Conservation (phyloP, 2,113 vertebrate genomes). For the Laticauda laticaudata region DNA sequence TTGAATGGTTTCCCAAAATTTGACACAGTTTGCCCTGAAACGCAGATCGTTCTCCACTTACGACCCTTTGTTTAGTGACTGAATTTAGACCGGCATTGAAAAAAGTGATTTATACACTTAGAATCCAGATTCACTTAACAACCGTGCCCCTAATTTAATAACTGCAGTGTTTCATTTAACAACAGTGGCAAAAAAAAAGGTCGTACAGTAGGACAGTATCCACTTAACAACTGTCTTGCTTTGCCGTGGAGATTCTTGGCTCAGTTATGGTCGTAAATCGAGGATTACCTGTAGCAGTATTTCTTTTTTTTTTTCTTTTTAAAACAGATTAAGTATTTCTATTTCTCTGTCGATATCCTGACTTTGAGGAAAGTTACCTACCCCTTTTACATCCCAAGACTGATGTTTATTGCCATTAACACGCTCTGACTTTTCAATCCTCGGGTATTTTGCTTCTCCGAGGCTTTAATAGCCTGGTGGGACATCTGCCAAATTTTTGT, state of each 20-base stretch:
- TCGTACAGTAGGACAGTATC: too few relatives aligned
- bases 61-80: too few relatives aligned
- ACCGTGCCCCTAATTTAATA: too few relatives aligned
- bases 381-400: not conserved
- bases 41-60: too few relatives aligned
- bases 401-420: not conserved
- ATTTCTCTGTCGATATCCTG: not conserved
- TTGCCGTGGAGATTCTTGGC: too few relatives aligned
- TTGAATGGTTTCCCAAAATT: not conserved
- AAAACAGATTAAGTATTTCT: not conserved
- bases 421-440: not conserved
- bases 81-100: too few relatives aligned
- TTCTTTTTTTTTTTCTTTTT: not conserved
- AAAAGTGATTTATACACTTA: too few relatives aligned
- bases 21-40: not conserved
- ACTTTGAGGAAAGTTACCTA: not conserved
- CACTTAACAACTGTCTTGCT: too few relatives aligned
- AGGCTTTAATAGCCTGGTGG: not conserved
- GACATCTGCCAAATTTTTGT: not conserved
- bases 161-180: too few relatives aligned
- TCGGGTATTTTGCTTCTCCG: not conserved
- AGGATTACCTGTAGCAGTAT: not conserved
- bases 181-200: too few relatives aligned
- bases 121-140: too few relatives aligned
- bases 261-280: too few relatives aligned